phyloP scores from a whole-genome alignment of 2,113 vertebrate genomes.

The Strigops habroptila region DNA sequence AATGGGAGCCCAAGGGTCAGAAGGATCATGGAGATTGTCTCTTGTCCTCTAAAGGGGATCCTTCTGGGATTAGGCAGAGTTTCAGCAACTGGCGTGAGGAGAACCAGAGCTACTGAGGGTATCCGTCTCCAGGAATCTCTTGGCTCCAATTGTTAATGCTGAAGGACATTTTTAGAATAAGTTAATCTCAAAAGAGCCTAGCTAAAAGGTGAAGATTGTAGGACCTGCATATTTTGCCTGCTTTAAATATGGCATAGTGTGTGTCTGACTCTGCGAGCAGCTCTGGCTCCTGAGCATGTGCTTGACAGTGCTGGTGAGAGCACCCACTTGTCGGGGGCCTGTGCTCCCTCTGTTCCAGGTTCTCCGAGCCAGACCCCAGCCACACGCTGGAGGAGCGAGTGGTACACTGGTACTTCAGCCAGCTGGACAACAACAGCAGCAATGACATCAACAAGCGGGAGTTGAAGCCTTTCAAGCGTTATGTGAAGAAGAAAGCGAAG shows the following conservation, averaged over 20 bases:
- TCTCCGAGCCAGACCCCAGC: slow-evolving; percentile 94
- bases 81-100: not conserved
- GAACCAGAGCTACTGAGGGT: not conserved
- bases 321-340: not conserved
- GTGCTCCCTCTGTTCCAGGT: slow-evolving; percentile 74
- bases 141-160: not conserved
- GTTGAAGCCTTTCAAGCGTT: slow-evolving; percentile 95
- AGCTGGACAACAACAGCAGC: slow-evolving; percentile 94
- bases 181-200: not conserved
- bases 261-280: accelerated
- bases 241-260: not conserved
- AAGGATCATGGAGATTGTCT: not conserved
- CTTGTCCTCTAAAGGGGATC: not conserved
- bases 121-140: not conserved
- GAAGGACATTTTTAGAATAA: not conserved
- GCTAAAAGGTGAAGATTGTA: not conserved
- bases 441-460: slow-evolving; percentile 94
- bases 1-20: not conserved
- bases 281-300: not conserved
- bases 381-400: slow-evolving; percentile 96
- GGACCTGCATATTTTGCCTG: not conserved
- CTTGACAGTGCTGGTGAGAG: not conserved
- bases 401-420: slow-evolving; percentile 96
- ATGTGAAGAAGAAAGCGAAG: slow-evolving; percentile 97
- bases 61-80: not conserved